Percentiles rank a stretch among this genome's conserved stretches.
Evolutionary conservation across 2,888 invertebrate genomes (phyloP).

Genomic region (Cryptosula pallasiana): DNA sequence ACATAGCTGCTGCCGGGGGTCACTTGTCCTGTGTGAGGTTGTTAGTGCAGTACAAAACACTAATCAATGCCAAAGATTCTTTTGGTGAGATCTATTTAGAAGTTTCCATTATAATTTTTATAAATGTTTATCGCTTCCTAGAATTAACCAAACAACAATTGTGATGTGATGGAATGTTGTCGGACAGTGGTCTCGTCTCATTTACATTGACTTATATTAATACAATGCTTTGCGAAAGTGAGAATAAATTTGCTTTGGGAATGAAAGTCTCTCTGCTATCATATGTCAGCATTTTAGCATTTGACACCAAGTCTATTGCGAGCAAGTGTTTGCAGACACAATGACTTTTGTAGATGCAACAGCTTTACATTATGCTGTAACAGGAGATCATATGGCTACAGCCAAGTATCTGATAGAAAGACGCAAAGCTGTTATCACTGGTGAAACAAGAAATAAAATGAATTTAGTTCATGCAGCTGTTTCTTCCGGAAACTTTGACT

Average conservation of each 20-base stretch:
- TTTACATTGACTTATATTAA: too few relatives aligned
- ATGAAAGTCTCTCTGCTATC: too few relatives aligned
- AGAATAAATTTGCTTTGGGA: too few relatives aligned
- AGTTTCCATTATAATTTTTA: too few relatives aligned
- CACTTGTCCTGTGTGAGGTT: neutral
- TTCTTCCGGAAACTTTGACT: neutral
- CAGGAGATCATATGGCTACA: neutral
- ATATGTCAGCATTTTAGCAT: too few relatives aligned
- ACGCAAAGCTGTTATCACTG: neutral
- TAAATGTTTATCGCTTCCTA: too few relatives aligned
- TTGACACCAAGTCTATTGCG: too few relatives aligned
- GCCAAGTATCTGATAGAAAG: neutral
- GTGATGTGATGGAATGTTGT: too few relatives aligned
- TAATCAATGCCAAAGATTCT: neutral
- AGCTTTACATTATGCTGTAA: conserved; percentile 19
- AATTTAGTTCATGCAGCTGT: conserved; percentile 5
- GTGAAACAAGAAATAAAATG: neutral
- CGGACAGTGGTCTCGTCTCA: too few relatives aligned
- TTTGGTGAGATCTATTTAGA: conserved; percentile 18
- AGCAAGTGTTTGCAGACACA: too few relatives aligned
- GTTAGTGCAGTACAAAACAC: neutral
- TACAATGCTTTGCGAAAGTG: too few relatives aligned
- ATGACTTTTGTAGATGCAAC: conserved; percentile 5
- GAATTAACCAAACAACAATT: too few relatives aligned
- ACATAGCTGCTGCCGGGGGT: conserved; percentile 4